Evolutionary conservation across 2,797 vertebrate species (phyloP), one percentile per base, ranked within the genome.

Genomic region (Pseudochaenichthys georgianus): DNA sequence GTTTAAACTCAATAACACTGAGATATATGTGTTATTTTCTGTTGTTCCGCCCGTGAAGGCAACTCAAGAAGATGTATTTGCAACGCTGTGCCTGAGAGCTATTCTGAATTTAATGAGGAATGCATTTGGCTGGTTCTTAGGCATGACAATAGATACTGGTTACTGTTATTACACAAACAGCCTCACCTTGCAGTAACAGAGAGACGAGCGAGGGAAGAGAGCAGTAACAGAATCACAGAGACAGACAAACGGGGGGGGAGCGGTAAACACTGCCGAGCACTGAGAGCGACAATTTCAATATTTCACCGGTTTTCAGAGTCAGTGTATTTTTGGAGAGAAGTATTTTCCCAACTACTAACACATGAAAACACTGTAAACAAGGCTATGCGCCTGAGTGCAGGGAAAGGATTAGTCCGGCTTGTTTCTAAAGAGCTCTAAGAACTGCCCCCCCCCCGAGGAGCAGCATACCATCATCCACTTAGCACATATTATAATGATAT

Each of bases 71-170:
- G 73, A 83, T 81, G 81, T 86, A 83, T 88, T 79, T 68, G 82
- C n/a, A 41, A 75, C 4, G 38, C 65, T 23, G 55, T 78, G 74
- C 78, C 87, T 86, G 28, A 66, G 78, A 89, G 85, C 84, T 69
- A 82, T 78, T 78, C 68, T 83, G 75, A 79, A 85, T 90, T 87
- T 89, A 90, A 91, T 85, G 83, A 91, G 79, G 80, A 87, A 89
- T 69, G 71, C 66, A 75, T 84, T 83, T 82, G 75, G 80, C 88
- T 77, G 47, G 50, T 71, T 85, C 63, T 76, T 31, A 47, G 61
- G 72, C 71, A 80, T 77, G 73, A 87, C 85, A 86, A 83, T 78
- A 64, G 77, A 80, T 81, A 80, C 76, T 74, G 64, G 81, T 77
- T 84, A 73, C 77, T 78, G 72, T 71, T 86, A 88, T 85, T 80